phyloP scores from a whole-genome alignment of 2,888 invertebrate genomes.

The Helicoverpa assulta region DNA sequence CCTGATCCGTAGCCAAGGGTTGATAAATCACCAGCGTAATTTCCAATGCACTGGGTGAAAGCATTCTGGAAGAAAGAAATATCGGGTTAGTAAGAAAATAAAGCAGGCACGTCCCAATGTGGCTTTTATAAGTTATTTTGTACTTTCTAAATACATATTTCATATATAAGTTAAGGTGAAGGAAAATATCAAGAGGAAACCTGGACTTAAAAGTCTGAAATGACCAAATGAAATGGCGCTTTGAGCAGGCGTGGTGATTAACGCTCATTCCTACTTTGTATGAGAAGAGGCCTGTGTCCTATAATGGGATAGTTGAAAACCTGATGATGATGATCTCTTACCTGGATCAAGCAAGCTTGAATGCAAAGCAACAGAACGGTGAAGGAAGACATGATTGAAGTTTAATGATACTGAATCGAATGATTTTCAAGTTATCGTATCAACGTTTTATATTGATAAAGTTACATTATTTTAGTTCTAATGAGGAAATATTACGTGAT shows the following conservation, averaged over 20 bases:
- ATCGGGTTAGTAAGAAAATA: too few relatives aligned
- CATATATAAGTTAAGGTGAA: too few relatives aligned
- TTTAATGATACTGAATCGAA: slow-evolving; percentile 14
- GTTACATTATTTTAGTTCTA: slow-evolving; percentile 8
- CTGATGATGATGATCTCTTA: slow-evolving; percentile 29
- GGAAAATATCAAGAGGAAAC: too few relatives aligned
- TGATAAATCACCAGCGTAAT: slow-evolving; percentile 13
- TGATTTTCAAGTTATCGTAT: not conserved
- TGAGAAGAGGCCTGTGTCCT: too few relatives aligned
- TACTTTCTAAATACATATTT: not conserved
- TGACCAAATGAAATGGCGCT: too few relatives aligned
- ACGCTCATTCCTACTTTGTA: too few relatives aligned
- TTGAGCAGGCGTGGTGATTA: too few relatives aligned
- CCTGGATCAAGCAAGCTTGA: slow-evolving; percentile 71
- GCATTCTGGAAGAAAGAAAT: slow-evolving; percentile 24
- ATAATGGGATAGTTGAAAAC: too few relatives aligned
- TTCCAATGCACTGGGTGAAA: slow-evolving; percentile 18
- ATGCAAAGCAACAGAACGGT: slow-evolving; percentile 66
- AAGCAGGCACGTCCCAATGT: too few relatives aligned
- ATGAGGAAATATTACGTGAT: slow-evolving; percentile 20
- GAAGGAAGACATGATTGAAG: slow-evolving; percentile 64
- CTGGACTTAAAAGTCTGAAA: too few relatives aligned
- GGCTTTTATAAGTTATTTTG: too few relatives aligned
- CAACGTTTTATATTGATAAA: slow-evolving; percentile 22
- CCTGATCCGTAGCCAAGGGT: slow-evolving; percentile 16